Conservation (phyloP, 2,888 invertebrate genomes). For the Acanthococcus lagerstroemiae region DNA sequence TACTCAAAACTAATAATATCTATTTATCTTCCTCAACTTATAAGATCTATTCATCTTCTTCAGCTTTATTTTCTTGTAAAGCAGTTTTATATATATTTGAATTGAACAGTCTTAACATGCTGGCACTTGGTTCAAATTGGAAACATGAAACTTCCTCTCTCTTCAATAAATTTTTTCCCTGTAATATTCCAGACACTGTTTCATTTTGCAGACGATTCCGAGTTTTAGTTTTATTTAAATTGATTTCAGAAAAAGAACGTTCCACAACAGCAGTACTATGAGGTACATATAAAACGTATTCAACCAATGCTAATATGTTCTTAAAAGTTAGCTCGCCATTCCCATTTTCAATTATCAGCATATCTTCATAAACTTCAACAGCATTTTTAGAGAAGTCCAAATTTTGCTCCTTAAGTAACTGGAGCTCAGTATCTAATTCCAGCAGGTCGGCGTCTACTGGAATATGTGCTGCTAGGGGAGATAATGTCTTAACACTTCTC, state of each 20-base stretch:
- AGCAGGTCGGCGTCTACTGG: neutral
- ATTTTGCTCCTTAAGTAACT: neutral
- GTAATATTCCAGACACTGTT: neutral
- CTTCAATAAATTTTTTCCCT: neutral
- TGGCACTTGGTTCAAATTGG: neutral
- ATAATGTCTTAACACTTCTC: neutral
- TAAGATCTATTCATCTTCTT: too few relatives aligned
- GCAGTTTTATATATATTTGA: neutral
- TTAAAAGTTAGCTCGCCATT: neutral
- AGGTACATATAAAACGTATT: neutral
- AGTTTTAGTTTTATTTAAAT: neutral
- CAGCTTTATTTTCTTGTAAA: too few relatives aligned
- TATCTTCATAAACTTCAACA: neutral
- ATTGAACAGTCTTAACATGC: neutral
- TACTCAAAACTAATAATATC: too few relatives aligned
- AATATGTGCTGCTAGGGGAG: neutral
- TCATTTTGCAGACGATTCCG: neutral
- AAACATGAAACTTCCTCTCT: neutral
- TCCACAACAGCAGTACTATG: neutral
- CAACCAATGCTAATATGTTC: neutral
- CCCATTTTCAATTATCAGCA: neutral
- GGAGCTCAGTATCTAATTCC: neutral
- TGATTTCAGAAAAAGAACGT: neutral
- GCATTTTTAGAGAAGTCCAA: neutral
- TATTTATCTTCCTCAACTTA: too few relatives aligned